Base-by-base conservation (phyloP, 2,113 vertebrate genomes). In the Ophthalmolycus amberensis region DNA sequence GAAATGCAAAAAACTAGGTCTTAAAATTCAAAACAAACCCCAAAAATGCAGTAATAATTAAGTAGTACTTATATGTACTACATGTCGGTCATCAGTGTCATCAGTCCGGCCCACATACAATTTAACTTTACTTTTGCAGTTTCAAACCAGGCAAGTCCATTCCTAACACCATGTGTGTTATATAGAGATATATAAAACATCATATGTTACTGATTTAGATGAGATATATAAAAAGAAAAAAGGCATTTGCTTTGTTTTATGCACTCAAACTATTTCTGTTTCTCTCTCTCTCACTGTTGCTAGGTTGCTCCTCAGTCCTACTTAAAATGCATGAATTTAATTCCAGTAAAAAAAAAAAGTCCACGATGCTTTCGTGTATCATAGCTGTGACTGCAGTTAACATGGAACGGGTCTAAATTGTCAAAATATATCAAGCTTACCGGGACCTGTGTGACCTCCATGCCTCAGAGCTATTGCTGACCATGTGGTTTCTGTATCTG, bases 311-410 rank as follows among this genome's bases (percentile, higher is more conserved):
- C n/a, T 64, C 46, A 38, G 22, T 56, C n/a, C 54, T 27, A 46
- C 42, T 65, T 75, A 34, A 75, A 70, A 52, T 73, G 56, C 79
- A 70, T 46, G 20, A 12, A 74, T 68, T n/a, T 71, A 50, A n/a
- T 73, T 85, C 8, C 48, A 48, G 20, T 59, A 2, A 62, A 63
- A 63, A 77, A 64, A 46, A 54, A 25, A n/a, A 18, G 18, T 73
- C 12, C 29, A 62, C 67, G 48, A 65, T 75, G 42, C 66, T 69
- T 75, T 59, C 65, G 22, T 10, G 32, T 42, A 62, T 48, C 50
- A 67, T 32, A 69, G 65, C 63, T 74, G 44, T 67, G n/a, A 56
- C 34, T 44, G 50, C 65, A 15, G 74, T 58, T 34, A 38, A 50
- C 40, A 60, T 9, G 16, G 14, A 58, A 81, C 54, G 2, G 1